Conservation (phyloP, 2,113 vertebrate species). For the Otus sunia region DNA sequence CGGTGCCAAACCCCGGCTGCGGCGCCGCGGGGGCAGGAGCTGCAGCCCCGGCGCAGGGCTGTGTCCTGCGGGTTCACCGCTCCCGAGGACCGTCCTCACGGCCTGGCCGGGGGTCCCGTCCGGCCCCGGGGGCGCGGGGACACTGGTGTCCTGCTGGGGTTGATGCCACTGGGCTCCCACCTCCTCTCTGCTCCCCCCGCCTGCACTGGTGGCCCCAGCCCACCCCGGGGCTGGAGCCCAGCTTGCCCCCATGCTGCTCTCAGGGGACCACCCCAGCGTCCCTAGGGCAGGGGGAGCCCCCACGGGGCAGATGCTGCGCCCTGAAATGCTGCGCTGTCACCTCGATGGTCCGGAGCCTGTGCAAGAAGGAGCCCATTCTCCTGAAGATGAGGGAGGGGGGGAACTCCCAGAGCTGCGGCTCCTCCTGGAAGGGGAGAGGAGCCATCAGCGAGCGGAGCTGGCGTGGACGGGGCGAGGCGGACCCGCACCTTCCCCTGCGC, state of each 20-base stretch:
- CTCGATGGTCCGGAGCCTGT: slow-evolving; percentile 71
- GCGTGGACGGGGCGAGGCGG: accelerated
- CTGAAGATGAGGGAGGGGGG: slow-evolving; percentile 66
- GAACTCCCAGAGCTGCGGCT: slow-evolving; percentile 69
- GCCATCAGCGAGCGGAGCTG: background rate
- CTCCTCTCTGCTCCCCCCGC: background rate
- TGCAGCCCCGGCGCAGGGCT: background rate
- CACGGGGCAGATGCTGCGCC: accelerated
- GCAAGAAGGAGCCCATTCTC: slow-evolving; percentile 73
- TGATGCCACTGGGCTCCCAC: background rate
- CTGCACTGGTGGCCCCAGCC: accelerated
- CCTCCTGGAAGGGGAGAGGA: slow-evolving; percentile 13
- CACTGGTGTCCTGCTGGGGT: background rate
- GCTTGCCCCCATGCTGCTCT: accelerated
- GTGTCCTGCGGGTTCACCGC: accelerated
- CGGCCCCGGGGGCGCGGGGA: accelerated
- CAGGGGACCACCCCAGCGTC: background rate
- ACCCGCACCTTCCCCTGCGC: background rate
- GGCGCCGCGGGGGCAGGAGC: background rate
- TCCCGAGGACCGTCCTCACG: background rate
- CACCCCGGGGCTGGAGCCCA: accelerated
- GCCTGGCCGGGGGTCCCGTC: background rate
- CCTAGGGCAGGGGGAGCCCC: too few relatives aligned
- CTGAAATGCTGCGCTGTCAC: slow-evolving; percentile 26
- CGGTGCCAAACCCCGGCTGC: accelerated